Evolutionary conservation across 1,140 invertebrate species (phyloP).

Genomic region (Macrotrachela quadricornifera): DNA sequence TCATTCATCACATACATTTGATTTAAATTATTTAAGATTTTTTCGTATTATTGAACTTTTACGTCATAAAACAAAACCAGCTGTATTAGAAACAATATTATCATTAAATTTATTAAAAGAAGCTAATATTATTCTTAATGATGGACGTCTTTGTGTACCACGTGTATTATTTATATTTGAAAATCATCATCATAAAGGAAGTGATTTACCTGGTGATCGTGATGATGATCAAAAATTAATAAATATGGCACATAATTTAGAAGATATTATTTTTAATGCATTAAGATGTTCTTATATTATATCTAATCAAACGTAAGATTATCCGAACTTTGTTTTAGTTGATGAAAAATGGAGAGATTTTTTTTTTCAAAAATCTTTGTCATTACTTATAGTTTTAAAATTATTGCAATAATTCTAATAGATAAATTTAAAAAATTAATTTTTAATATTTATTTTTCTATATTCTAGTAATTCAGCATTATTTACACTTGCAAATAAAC

Average conservation of each 20-base stretch:
- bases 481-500: constrained; percentile 64
- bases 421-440: not conserved
- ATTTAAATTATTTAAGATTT: constrained; percentile 54
- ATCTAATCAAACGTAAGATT: constrained; percentile 51
- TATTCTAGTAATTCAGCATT: constrained; percentile 49
- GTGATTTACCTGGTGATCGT: not conserved
- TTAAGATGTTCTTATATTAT: constrained; percentile 63
- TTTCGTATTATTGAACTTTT: constrained; percentile 53
- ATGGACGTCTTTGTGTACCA: constrained; percentile 52
- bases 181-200: constrained; percentile 20
- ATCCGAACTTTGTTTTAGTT: no score
- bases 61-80: constrained; percentile 34
- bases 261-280: constrained; percentile 66
- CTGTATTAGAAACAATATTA: constrained; percentile 1
- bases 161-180: constrained; percentile 62
- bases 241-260: constrained; percentile 56
- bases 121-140: constrained; percentile 44
- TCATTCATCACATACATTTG: constrained; percentile 38
- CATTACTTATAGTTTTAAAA: no score
- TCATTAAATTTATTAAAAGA: constrained; percentile 34
- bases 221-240: constrained; percentile 20
- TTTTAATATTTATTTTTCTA: constrained; percentile 17
- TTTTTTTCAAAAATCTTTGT: no score
- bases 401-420: no score
- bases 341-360: no score